Base-by-base conservation (phyloP, 2,113 vertebrate species). In the Sebastes schlegelii region DNA sequence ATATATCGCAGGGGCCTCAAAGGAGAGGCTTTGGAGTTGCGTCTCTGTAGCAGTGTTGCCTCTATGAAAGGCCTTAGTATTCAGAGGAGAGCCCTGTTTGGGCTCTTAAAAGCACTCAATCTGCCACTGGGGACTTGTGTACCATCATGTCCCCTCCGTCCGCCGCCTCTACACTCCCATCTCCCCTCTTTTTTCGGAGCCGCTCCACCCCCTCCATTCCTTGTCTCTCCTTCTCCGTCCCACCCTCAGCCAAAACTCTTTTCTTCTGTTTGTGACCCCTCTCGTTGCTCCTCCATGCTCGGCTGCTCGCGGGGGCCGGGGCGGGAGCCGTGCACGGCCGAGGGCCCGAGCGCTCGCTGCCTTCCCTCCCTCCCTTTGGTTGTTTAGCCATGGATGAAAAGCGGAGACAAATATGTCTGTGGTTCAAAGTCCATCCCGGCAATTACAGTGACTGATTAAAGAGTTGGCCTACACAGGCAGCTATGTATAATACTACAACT, bases 371-470 rank as follows among this genome's bases (percentile, higher is more conserved):
- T 77, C 77, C 77, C 42, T 67, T 73, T 40, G 49, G 74, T 86
- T 87, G 79, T 92, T 91, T 81, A 91, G 85, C 89, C 82, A 84
- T 69, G 80, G 85, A 87, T 91, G 87, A 91, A 89, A 93, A 92
- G 88, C 80, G 62, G 83, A 89, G 85, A 94, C 85, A 92, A 91
- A 91, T 93, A 93, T 91, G 92, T 92, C 86, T 92, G 92, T 86
- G 90, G 91, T 91, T 92, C 93, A 90, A 91, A 93, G 91, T 93
- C 91, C 83, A 91, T 92, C 88, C 89, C 85, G 60, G 89, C 89
- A 91, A 93, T 93, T 93, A 90, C 86, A 88, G 88, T 77, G 86
- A 89, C 89, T 93, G 89, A 93, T 93, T 93, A 94, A 92, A 93
- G 92, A 93, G 87, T 86, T 86, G 87, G 88, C 79, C 88, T 92